phyloP scores from a whole-genome alignment of 2,797 vertebrate genomes.

The Tapirus indicus region DNA sequence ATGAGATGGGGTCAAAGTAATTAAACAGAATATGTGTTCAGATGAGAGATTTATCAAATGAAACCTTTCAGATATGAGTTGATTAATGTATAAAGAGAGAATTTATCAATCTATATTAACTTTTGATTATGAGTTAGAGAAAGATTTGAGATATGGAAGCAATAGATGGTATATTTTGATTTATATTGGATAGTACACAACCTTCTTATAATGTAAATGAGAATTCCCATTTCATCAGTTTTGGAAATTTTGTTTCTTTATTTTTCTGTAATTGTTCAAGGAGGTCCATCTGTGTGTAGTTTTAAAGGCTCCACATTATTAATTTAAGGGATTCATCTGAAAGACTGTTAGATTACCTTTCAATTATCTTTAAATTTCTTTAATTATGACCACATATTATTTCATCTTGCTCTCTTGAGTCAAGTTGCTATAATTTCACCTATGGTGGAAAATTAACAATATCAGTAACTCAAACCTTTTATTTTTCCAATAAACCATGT shows the following conservation, averaged over 20 bases:
- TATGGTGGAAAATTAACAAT: slow-evolving; percentile 28
- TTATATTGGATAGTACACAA: background rate
- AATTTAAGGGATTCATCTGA: slow-evolving; percentile 24
- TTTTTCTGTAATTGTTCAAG: background rate
- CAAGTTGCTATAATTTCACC: background rate
- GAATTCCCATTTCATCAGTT: background rate
- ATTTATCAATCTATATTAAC: background rate
- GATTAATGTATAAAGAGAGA: background rate
- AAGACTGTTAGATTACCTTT: background rate
- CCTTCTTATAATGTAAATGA: background rate
- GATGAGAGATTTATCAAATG: background rate
- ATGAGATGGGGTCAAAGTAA: background rate
- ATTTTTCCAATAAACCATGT: background rate
- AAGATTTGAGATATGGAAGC: background rate
- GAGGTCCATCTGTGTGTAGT: background rate
- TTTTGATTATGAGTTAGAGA: background rate
- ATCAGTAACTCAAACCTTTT: background rate
- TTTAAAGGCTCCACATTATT: background rate
- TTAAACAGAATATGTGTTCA: background rate
- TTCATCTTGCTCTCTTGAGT: background rate
- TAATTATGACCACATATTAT: background rate
- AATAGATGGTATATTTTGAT: background rate
- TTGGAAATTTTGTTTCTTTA: background rate
- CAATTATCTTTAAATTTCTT: background rate
- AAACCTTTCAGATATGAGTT: background rate